Evolutionary conservation across 2,113 vertebrate species (phyloP).

Genomic region (Lophura nycthemera): DNA sequence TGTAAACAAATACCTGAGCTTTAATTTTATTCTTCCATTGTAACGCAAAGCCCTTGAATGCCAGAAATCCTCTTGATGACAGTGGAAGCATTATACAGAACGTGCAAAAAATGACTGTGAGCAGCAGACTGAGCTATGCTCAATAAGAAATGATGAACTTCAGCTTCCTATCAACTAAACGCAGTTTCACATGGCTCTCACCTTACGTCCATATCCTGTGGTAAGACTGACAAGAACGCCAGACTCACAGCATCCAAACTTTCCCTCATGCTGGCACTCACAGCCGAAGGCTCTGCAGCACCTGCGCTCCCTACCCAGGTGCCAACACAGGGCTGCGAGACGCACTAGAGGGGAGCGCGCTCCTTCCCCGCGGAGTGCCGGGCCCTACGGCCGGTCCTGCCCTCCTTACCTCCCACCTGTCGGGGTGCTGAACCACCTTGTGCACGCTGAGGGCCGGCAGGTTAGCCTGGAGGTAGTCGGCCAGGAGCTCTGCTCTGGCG

Average conservation of each 20-base stretch:
- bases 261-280: not conserved
- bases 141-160: not conserved
- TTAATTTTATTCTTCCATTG: not conserved
- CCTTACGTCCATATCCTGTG: not conserved
- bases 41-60: not conserved
- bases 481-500: slow-evolving; percentile 90
- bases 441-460: slow-evolving; percentile 86
- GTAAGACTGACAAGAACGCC: not conserved
- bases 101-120: not conserved
- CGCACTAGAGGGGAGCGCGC: not conserved
- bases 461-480: slow-evolving; percentile 84
- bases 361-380: too few species aligned
- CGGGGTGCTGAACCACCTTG: slow-evolving; percentile 87
- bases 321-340: not conserved
- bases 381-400: not conserved
- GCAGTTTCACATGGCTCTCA: not conserved
- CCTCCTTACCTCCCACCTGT: slow-evolving; percentile 88
- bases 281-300: not conserved
- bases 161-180: not conserved
- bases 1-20: not conserved
- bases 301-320: not conserved
- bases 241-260: not conserved
- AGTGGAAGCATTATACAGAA: not conserved
- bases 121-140: not conserved
- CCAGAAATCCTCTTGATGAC: not conserved